Evolutionary conservation across 2,888 invertebrate species (phyloP).

Genomic region (Habroteleia sp.): DNA sequence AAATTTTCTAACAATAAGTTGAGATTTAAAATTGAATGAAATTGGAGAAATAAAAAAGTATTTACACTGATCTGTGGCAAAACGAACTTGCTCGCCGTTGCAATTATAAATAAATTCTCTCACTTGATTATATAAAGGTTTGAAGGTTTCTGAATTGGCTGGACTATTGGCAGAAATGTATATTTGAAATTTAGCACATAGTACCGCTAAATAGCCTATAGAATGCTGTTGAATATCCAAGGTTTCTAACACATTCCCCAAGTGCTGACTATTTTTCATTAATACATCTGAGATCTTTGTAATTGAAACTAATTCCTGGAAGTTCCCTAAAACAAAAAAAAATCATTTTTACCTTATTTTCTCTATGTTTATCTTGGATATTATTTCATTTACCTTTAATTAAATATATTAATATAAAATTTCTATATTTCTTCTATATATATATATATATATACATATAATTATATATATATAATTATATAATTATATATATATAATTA

Average conservation of each 20-base stretch:
- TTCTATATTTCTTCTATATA: too few relatives aligned
- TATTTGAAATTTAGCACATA: constrained; percentile 89
- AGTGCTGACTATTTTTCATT: constrained; percentile 90
- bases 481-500: too few relatives aligned
- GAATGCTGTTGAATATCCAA: constrained; percentile 95
- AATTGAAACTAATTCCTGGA: constrained; percentile 87
- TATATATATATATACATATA: too few relatives aligned
- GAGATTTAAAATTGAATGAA: too few relatives aligned
- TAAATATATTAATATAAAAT: too few relatives aligned
- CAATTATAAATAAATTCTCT: constrained; percentile 93
- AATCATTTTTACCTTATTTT: neutral
- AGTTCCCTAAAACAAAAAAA: constrained; percentile 84
- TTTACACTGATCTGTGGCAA: constrained; percentile 92
- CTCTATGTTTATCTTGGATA: too few relatives aligned
- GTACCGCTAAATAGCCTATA: constrained; percentile 91
- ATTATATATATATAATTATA: too few relatives aligned
- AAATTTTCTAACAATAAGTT: too few relatives aligned
- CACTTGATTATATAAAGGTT: constrained; percentile 88
- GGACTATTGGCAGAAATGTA: constrained; percentile 75
- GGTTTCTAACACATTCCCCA: constrained; percentile 95
- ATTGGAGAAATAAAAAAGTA: neutral
- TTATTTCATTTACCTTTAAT: too few relatives aligned
- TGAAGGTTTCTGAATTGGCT: constrained; percentile 71
- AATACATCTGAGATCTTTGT: constrained; percentile 91
- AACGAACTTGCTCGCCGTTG: constrained; percentile 94